Evolutionary conservation across 30 jellyfish, hydroid and myxozoan species (phyloP).

Genomic region (Turritopsis dohrnii): DNA sequence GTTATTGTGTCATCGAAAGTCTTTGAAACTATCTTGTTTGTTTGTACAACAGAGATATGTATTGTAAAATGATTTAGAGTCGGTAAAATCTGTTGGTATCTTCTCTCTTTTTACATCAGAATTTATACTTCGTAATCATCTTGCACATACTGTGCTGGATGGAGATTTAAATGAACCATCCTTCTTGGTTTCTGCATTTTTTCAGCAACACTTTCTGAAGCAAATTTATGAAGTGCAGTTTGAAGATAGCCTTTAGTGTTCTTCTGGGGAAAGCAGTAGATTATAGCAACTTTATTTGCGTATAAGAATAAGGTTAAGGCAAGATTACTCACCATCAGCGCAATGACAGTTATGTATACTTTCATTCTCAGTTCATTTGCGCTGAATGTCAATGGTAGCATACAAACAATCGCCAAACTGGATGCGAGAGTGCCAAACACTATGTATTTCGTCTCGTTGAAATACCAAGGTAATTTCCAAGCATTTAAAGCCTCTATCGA

Average conservation of each 20-base stretch:
- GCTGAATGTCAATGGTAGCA: background rate
- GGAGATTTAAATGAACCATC: background rate
- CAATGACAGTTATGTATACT: background rate
- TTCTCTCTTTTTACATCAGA: background rate
- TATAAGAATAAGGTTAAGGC: background rate
- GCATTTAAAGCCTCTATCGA: background rate
- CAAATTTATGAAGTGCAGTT: background rate
- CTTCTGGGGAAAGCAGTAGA: background rate
- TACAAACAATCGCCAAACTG: background rate
- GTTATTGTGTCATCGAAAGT: no score
- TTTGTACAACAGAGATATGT: no score
- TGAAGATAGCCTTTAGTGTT: background rate
- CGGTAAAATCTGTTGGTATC: no score
- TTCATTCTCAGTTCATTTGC: background rate
- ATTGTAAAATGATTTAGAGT: no score
- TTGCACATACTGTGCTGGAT: background rate
- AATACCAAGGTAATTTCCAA: background rate
- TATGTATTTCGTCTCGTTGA: background rate
- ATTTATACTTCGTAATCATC: background rate
- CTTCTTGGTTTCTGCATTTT: background rate
- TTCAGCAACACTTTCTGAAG: background rate
- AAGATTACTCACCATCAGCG: background rate
- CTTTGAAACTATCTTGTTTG: no score
- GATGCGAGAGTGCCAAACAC: background rate
- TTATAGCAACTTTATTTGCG: background rate